Base-by-base conservation (phyloP, 2,888 invertebrate genomes). In the Epiblema foenella region DNA sequence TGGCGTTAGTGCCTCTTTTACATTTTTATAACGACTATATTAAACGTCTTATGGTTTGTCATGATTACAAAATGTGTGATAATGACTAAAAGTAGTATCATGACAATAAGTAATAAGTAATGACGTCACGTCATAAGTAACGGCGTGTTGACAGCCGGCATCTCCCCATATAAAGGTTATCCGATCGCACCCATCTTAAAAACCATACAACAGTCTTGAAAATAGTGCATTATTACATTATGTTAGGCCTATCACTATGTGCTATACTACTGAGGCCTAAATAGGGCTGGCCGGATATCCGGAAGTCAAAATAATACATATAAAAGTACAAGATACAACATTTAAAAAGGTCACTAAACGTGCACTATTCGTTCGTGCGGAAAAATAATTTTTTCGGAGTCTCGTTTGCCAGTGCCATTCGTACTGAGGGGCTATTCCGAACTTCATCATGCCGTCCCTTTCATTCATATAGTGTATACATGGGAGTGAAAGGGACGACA, bases 251-350 rank as follows among this genome's bases (percentile, higher is more conserved):
- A 71, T 67, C 15, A 52, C 66, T 67, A 60, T 60, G 71, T 64
- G 69, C 70, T 70, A 70, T 17, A 46, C 70, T 70, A 70, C 70
- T 17, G 65, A 70, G 70, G 70, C 70, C 70, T 65, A 60, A 65
- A 33, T 66, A 70, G 65, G 59, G 46, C 33, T 46, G 59, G 63
- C 65, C 70, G 65, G 59, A 60, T n/a, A 24, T 49, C 54, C 59
- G 68, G 68, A 54, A 33, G 33, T 54, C 18, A 60, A 68, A 68
- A 39, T 24, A 60, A 42, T 59, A 70, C 70, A 59, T 70, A 70
- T 70, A 70, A 70, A 70, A 70, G 70, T 70, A 70, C 70, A 70
- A 70, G 70, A 66, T 66, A 70, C 70, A 66, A 70, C 70, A 70
- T 70, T 66, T 20, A 70, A 70, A 70, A 65, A 60, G 70, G 59